Percentiles rank a stretch among this genome's conserved stretches.
Evolutionary conservation across 2,113 vertebrate genomes (phyloP).

Genomic region (Bostrychus sinensis): DNA sequence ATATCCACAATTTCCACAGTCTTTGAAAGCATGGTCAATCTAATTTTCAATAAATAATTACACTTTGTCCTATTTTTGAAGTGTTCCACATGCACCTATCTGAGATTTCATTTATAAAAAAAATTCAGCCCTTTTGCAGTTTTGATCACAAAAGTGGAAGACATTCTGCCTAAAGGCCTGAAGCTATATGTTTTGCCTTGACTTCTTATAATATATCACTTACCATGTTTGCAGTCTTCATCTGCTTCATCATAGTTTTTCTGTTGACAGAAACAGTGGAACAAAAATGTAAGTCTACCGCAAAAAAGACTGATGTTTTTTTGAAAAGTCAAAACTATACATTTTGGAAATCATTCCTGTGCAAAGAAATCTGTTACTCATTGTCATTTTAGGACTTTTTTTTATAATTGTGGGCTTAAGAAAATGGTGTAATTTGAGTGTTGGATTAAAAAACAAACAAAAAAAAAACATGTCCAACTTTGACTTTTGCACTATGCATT

Average conservation of each 20-base stretch:
- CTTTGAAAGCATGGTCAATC: neutral
- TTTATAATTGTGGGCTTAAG: constrained; percentile 40
- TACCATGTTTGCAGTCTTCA: constrained; percentile 98
- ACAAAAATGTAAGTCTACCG: constrained; percentile 4
- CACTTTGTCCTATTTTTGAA: neutral
- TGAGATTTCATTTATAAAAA: neutral
- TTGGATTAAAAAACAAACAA: constrained; percentile 28
- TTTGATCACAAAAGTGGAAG: no score
- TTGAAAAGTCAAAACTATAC: constrained; percentile 23
- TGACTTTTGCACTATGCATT: no score
- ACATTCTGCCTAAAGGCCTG: no score
- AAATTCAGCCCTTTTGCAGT: no score
- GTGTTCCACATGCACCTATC: neutral
- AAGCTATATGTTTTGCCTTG: no score
- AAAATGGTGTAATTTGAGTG: constrained; percentile 41
- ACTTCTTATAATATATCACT: constrained; percentile 64
- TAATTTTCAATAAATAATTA: neutral
- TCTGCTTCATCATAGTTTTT: constrained; percentile 99
- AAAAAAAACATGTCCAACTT: constrained; percentile 16
- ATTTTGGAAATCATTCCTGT: constrained; percentile 29
- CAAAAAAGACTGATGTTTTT: constrained; percentile 33
- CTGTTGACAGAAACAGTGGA: constrained; percentile 76
- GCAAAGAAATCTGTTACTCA: constrained; percentile 25
- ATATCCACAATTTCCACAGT: no score
- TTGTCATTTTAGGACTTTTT: constrained; percentile 49